A percentile compares a stretch with the other conserved stretches of the same genome.
These are phyloP conservation scores for Micromys minutus DNA, from an alignment of 2,113 vertebrate species.

Conservation along the genomic window DNA sequence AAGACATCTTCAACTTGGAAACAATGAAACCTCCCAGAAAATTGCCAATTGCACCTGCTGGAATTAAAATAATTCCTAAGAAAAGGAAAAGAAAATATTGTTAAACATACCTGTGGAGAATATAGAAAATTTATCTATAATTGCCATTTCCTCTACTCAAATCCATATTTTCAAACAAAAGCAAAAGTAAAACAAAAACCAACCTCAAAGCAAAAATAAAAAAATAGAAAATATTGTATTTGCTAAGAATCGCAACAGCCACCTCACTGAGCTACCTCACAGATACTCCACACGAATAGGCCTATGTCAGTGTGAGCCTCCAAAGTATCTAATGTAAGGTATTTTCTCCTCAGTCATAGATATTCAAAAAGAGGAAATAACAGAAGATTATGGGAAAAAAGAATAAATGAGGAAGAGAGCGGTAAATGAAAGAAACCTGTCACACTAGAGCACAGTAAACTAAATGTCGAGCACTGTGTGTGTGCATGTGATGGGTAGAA, in stretches of 20 bases:
- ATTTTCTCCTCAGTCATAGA: background rate
- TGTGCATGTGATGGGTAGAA: background rate
- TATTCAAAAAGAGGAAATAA: background rate
- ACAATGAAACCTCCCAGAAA: conserved; percentile 86
- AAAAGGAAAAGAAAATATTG: conserved; percentile 55
- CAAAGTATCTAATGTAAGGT: background rate
- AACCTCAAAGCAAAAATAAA: background rate
- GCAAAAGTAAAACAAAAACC: no score
- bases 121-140: background rate
- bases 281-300: background rate
- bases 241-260: background rate
- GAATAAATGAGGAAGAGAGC: background rate
- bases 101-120: conserved; percentile 60
- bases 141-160: background rate
- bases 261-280: background rate
- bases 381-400: background rate
- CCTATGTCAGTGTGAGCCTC: background rate
- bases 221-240: background rate
- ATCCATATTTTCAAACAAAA: background rate
- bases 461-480: background rate
- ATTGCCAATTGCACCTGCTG: conserved; percentile 86
- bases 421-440: background rate
- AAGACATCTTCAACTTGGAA: conserved; percentile 83
- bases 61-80: conserved; percentile 86
- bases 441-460: background rate